phyloP scores from a whole-genome alignment of 2,113 vertebrate species.

The Collichthys lucidus region DNA sequence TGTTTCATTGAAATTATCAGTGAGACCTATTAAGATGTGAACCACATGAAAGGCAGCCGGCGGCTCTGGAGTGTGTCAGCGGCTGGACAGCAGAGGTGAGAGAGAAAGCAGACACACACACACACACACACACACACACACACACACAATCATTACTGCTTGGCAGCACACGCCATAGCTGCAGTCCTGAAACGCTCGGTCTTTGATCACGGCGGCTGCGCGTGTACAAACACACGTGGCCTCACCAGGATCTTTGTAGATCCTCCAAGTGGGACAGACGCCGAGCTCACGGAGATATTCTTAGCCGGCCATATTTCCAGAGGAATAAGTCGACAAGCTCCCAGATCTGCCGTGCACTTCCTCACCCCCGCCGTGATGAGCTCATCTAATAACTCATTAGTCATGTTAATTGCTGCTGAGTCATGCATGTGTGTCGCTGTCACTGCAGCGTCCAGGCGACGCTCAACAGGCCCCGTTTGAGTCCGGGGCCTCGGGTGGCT shows the following conservation, averaged over 20 bases:
- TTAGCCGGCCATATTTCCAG: slow-evolving; percentile 26
- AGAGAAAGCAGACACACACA: slow-evolving; percentile 67
- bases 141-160: slow-evolving; percentile 39
- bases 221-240: slow-evolving; percentile 24
- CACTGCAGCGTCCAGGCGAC: not conserved
- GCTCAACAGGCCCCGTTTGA: slow-evolving; percentile 52
- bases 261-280: slow-evolving; percentile 49
- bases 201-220: slow-evolving; percentile 62
- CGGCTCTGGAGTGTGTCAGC: slow-evolving; percentile 76
- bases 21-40: slow-evolving; percentile 76
- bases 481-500: slow-evolving; percentile 27
- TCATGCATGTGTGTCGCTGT: slow-evolving; percentile 24
- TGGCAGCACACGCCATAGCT: slow-evolving; percentile 46
- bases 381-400: slow-evolving; percentile 46
- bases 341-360: not conserved
- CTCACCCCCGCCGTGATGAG: slow-evolving; percentile 32
- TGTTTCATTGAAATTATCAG: slow-evolving; percentile 84
- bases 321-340: slow-evolving; percentile 24
- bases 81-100: slow-evolving; percentile 53
- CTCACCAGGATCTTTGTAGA: slow-evolving; percentile 36
- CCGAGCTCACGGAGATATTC: slow-evolving; percentile 41
- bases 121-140: slow-evolving; percentile 41
- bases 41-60: slow-evolving; percentile 78
- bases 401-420: slow-evolving; percentile 50
- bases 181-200: slow-evolving; percentile 21